A percentile compares a stretch with the other conserved stretches of the same genome.
These are phyloP conservation scores for Apodemus agrarius DNA, from an alignment of 2,797 vertebrate species.

Conservation along the genomic window DNA sequence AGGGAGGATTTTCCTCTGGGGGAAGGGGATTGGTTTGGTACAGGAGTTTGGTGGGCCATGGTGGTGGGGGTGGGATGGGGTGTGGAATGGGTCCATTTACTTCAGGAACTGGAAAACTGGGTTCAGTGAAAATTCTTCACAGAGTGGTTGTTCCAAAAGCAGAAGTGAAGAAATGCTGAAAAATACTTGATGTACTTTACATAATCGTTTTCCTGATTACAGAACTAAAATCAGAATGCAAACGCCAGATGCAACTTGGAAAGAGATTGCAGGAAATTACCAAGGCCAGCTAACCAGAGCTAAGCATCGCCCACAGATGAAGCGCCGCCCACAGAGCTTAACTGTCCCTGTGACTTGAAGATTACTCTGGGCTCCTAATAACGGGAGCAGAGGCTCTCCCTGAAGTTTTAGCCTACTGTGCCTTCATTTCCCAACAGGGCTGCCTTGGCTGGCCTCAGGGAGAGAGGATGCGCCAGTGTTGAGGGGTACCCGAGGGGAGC, in stretches of 20 bases:
- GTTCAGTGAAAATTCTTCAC: neutral
- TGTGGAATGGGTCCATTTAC: neutral
- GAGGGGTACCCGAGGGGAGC: too few relatives aligned
- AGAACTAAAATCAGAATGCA: conserved; percentile 26
- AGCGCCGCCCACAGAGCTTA: neutral
- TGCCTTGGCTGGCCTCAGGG: neutral
- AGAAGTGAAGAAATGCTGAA: neutral
- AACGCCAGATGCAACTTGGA: neutral
- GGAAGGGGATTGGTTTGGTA: neutral
- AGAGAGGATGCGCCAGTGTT: neutral
- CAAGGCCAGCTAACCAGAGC: neutral
- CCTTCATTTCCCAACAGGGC: neutral
- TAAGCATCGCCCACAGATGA: neutral
- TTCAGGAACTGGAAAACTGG: neutral
- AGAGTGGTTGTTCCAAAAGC: neutral
- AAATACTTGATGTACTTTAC: neutral
- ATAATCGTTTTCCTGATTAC: neutral
- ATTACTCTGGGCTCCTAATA: neutral
- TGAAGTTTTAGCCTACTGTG: neutral
- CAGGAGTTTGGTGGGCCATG: neutral
- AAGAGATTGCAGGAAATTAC: neutral
- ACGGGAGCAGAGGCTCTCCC: neutral
- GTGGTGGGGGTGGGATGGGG: rapidly evolving
- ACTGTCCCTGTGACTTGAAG: neutral
- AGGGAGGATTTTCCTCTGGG: neutral